Percentiles rank a stretch among this genome's conserved stretches.
These are phyloP conservation scores for Platerodrilus igneus DNA, from an alignment of 2,888 invertebrate genomes.

Conservation along the genomic window DNA sequence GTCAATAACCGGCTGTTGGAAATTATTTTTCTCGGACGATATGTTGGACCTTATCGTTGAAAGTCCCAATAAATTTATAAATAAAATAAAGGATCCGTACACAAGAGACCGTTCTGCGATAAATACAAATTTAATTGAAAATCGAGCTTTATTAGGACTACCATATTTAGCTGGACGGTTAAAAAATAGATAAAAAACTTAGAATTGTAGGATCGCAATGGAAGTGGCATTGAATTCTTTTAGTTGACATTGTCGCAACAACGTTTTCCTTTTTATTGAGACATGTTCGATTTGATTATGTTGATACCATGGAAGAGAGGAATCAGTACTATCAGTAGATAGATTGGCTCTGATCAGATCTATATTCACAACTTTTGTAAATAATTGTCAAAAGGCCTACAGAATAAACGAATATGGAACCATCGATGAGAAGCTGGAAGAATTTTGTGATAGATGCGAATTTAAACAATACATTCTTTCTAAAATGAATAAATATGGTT, in stretches of 20 bases:
- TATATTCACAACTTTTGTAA: neutral
- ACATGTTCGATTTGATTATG: neutral
- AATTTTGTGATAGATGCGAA: neutral
- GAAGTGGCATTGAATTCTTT: neutral
- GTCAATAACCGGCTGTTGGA: too few relatives aligned
- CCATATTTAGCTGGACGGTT: neutral
- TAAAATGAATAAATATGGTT: neutral
- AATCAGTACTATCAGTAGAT: neutral
- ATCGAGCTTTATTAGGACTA: too few relatives aligned
- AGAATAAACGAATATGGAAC: neutral
- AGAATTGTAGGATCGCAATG: neutral
- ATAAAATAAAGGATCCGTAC: too few relatives aligned
- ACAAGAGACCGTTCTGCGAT: too few relatives aligned
- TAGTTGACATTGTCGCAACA: constrained; percentile 2
- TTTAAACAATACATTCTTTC: constrained; percentile 1
- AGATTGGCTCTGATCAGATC: neutral
- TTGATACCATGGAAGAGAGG: neutral
- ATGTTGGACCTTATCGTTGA: too few relatives aligned
- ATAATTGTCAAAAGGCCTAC: constrained; percentile 2
- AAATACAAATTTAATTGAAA: too few relatives aligned
- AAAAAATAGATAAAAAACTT: neutral
- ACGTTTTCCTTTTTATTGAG: neutral
- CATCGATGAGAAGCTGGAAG: constrained; percentile 1
- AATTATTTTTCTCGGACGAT: too few relatives aligned
- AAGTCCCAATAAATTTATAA: too few relatives aligned